A percentile compares a stretch with the other conserved stretches of the same genome.
Evolutionary conservation across 2,797 vertebrate genomes (phyloP).

Genomic region (Mastacembelus armatus): DNA sequence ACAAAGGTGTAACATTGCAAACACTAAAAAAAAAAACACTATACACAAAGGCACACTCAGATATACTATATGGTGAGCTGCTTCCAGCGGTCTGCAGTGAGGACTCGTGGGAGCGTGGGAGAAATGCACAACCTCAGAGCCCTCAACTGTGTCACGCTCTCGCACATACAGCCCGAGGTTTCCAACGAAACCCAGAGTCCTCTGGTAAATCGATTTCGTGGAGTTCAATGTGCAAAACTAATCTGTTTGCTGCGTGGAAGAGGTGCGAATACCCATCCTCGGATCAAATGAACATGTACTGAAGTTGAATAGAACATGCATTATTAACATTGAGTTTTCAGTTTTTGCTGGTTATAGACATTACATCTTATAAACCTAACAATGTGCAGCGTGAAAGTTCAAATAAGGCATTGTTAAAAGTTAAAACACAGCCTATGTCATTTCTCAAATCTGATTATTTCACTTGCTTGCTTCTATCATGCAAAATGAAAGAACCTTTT

Average conservation of each 20-base stretch:
- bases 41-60: too few species aligned
- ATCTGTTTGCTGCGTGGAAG: neutral
- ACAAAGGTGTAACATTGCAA: conserved; percentile 6
- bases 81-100: conserved; percentile 57
- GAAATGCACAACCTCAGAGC: conserved; percentile 67
- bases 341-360: neutral
- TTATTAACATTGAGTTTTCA: neutral
- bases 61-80: conserved; percentile 52
- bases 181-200: conserved; percentile 57
- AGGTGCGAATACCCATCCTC: neutral
- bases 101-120: conserved; percentile 76
- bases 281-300: neutral
- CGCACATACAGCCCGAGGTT: conserved; percentile 65
- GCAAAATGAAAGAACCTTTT: neutral
- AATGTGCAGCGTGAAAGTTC: conserved; percentile 54
- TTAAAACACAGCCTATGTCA: too few species aligned
- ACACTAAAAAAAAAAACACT: conserved; percentile 9
- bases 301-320: neutral
- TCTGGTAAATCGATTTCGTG: conserved; percentile 59
- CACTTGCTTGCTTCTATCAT: neutral
- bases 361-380: too few species aligned
- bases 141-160: conserved; percentile 72
- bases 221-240: conserved; percentile 29
- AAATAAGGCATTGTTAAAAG: neutral
- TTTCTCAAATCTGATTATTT: too few species aligned